Evolutionary conservation across 2,113 vertebrate species (phyloP).

Genomic region (Helogale parvula): DNA sequence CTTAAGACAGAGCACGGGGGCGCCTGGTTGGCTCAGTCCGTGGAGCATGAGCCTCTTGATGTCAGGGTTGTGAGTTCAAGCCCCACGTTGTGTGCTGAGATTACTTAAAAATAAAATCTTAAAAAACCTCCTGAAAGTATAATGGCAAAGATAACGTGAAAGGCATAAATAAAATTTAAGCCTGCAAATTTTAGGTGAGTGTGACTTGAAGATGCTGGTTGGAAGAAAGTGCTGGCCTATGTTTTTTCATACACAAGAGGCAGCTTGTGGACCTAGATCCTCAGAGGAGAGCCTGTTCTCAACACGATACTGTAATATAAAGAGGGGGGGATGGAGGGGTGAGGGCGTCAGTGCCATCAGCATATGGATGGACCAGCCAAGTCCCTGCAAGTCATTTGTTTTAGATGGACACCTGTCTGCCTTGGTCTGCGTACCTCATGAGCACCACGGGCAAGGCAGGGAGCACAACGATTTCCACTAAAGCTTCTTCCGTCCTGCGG

Average conservation of each 20-base stretch:
- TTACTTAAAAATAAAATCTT: not conserved
- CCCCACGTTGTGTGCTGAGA: not conserved
- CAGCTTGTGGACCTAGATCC: not conserved
- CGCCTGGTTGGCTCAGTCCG: not conserved
- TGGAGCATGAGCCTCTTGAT: not conserved
- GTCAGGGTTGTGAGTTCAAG: not conserved
- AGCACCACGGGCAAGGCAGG: not conserved
- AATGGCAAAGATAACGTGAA: not conserved
- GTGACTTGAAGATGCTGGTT: not conserved
- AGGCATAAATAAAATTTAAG: not conserved
- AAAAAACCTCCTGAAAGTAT: not conserved
- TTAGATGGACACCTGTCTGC: not conserved
- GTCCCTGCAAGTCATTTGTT: not conserved
- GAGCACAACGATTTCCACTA: not conserved
- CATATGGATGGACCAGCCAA: not conserved
- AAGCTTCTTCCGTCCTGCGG: not conserved
- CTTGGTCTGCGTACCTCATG: not conserved
- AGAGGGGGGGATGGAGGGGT: not conserved
- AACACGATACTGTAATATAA: not conserved
- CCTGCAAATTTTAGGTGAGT: not conserved
- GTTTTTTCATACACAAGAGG: not conserved
- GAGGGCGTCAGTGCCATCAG: not conserved
- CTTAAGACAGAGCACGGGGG: fast-evolving
- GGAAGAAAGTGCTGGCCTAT: not conserved
- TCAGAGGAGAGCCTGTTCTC: not conserved